Percentiles rank a stretch among this genome's conserved stretches.
Evolutionary conservation across 2,888 invertebrate species (phyloP).

Genomic region (Deilephila elpenor): DNA sequence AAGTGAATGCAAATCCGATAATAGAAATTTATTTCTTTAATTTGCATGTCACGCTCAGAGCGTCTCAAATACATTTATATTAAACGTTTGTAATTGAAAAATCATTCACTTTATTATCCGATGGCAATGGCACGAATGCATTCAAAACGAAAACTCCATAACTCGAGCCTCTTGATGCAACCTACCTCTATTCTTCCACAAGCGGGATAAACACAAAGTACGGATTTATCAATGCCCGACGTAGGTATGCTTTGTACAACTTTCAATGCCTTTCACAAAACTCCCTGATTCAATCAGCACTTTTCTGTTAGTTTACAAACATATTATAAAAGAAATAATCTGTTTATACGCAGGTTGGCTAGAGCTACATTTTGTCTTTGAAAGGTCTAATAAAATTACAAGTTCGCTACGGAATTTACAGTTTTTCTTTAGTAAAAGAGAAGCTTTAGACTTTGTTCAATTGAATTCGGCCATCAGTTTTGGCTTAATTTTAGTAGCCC

Average conservation of each 20-base stretch:
- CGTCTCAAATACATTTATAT: not conserved
- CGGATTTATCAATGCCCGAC: slow-evolving; percentile 30
- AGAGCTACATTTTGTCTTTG: not conserved
- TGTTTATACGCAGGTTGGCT: not conserved
- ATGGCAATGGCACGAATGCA: slow-evolving; percentile 4
- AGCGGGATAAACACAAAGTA: slow-evolving; percentile 24
- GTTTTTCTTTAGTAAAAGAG: slow-evolving; percentile 16
- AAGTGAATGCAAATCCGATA: not conserved
- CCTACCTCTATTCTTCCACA: slow-evolving; percentile 17
- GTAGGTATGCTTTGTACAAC: slow-evolving; percentile 27
- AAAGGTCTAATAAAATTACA: slow-evolving; percentile 24
- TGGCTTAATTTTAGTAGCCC: not conserved
- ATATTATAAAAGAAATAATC: slow-evolving; percentile 20
- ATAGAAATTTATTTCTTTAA: slow-evolving; percentile 2
- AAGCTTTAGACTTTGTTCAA: not conserved
- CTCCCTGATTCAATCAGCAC: slow-evolving; percentile 26
- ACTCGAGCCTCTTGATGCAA: slow-evolving; percentile 15
- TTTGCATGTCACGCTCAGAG: slow-evolving; percentile 7
- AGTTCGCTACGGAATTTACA: slow-evolving; percentile 19
- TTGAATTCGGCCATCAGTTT: slow-evolving; percentile 13
- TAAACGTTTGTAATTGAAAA: slow-evolving; percentile 6
- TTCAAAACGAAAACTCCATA: slow-evolving; percentile 23
- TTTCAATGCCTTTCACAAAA: slow-evolving; percentile 28
- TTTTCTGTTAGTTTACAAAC: slow-evolving; percentile 25
- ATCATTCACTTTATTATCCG: slow-evolving; percentile 11